Evolutionary conservation across 2,888 invertebrate genomes (phyloP).

Genomic region (Augiades crinisus): DNA sequence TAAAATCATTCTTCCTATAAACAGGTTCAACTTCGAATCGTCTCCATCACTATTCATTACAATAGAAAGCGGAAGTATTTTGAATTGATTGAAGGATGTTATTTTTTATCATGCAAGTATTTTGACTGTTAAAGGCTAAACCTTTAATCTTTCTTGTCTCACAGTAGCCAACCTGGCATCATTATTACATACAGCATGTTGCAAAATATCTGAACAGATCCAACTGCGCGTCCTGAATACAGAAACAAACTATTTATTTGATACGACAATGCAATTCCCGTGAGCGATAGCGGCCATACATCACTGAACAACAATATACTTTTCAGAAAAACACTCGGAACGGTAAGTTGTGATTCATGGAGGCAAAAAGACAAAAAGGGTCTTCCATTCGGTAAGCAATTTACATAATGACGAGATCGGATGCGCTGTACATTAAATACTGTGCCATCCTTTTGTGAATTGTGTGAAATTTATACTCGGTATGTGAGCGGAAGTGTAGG

Average conservation of each 20-base stretch:
- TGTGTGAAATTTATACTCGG: slow-evolving; percentile 41
- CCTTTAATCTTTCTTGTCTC: no score
- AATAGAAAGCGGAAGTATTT: no score
- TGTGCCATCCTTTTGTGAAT: slow-evolving; percentile 34
- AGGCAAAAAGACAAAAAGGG: background rate
- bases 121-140: background rate
- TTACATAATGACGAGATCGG: slow-evolving; percentile 22
- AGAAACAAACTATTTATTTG: slow-evolving; percentile 10
- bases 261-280: slow-evolving; percentile 11
- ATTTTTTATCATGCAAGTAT: no score
- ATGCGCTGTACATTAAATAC: slow-evolving; percentile 25
- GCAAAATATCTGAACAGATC: background rate
- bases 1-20: no score
- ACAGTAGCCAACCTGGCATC: no score
- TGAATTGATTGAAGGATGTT: no score
- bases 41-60: no score
- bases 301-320: slow-evolving; percentile 11
- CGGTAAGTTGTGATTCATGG: slow-evolving; percentile 12
- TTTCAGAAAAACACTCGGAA: slow-evolving; percentile 13
- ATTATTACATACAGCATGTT: background rate
- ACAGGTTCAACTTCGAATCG: no score
- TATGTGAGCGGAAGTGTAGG: slow-evolving; percentile 38
- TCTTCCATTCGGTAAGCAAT: slow-evolving; percentile 4
- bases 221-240: slow-evolving; percentile 1
- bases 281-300: slow-evolving; percentile 9